Percentiles rank a stretch among this genome's conserved stretches.
phyloP scores from a whole-genome alignment of 2,113 vertebrate genomes.

The Atractosteus spatula region DNA sequence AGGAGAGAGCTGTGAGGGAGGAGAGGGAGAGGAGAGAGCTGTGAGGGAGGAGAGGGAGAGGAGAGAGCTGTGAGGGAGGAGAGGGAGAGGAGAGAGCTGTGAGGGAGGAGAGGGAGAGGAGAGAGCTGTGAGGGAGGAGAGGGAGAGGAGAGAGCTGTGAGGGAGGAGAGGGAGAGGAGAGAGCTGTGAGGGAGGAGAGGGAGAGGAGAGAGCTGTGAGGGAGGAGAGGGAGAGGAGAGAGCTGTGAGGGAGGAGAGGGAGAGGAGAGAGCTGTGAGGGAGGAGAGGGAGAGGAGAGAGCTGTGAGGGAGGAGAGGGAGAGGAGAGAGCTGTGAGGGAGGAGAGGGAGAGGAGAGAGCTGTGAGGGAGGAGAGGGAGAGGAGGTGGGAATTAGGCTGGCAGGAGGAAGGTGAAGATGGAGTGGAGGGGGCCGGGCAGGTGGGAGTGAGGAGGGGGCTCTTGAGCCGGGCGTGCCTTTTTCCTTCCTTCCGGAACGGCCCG shows the following conservation, averaged over 20 bases:
- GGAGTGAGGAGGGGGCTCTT: too few species aligned
- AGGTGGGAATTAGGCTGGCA: too few species aligned
- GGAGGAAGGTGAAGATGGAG: too few species aligned
- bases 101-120: slow-evolving; percentile 33
- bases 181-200: slow-evolving; percentile 18
- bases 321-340: slow-evolving; percentile 34
- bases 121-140: slow-evolving; percentile 30
- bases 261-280: slow-evolving; percentile 24
- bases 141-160: slow-evolving; percentile 29
- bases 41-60: slow-evolving; percentile 41
- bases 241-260: slow-evolving; percentile 21
- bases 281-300: slow-evolving; percentile 28
- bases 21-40: slow-evolving; percentile 33
- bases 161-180: slow-evolving; percentile 13
- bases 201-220: slow-evolving; percentile 24
- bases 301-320: slow-evolving; percentile 55
- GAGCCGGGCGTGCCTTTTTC: too few species aligned
- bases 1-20: slow-evolving; percentile 34
- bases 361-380: slow-evolving; percentile 32
- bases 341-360: slow-evolving; percentile 35
- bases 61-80: not conserved
- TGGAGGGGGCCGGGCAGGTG: too few species aligned
- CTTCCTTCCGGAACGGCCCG: too few species aligned
- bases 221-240: slow-evolving; percentile 18
- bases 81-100: not conserved